Evolutionary conservation across 2,888 invertebrate species (phyloP).

Genomic region (Deilephila porcellus): DNA sequence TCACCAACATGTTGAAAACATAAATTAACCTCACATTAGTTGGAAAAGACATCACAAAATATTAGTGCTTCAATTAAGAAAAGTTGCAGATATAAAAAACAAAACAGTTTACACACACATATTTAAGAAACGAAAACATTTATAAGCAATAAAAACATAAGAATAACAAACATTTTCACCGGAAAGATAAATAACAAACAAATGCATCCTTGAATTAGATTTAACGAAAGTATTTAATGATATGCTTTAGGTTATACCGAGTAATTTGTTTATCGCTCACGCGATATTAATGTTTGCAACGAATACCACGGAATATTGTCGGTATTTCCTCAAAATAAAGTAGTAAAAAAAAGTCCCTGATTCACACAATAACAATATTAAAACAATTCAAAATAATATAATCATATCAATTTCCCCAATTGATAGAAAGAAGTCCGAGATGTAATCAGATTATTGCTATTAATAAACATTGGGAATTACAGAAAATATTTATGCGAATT

Average conservation of each 20-base stretch:
- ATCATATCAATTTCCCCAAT: not conserved
- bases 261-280: slow-evolving; percentile 6
- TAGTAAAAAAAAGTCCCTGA: not conserved
- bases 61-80: not conserved
- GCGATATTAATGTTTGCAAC: not conserved
- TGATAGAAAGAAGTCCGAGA: not conserved
- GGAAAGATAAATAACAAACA: slow-evolving; percentile 10
- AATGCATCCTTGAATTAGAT: slow-evolving; percentile 22
- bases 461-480: not conserved
- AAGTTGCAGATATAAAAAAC: not conserved
- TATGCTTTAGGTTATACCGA: not conserved
- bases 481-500: not conserved
- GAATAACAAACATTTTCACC: slow-evolving; percentile 19
- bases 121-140: slow-evolving; percentile 10
- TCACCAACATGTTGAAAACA: not conserved
- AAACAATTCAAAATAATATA: not conserved
- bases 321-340: slow-evolving; percentile 4
- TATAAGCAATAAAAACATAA: slow-evolving; percentile 18
- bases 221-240: not conserved
- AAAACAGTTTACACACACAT: not conserved
- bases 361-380: slow-evolving; percentile 2
- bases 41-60: not conserved
- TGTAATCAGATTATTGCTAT: not conserved
- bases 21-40: not conserved
- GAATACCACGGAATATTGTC: not conserved